Conservation (phyloP, 2,797 vertebrate species). For the Betta splendens region DNA sequence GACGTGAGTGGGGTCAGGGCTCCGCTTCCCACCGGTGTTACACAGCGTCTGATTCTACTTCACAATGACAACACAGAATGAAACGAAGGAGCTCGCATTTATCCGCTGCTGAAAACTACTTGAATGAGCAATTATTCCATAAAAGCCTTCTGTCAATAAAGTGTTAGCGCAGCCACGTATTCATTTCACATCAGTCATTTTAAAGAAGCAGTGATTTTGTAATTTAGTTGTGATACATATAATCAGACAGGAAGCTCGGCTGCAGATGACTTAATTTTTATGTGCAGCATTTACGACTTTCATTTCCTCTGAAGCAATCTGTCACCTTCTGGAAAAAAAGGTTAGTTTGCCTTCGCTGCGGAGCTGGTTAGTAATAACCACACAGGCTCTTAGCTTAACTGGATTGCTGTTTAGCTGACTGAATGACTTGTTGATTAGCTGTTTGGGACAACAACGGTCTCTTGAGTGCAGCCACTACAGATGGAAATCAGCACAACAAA, state of each 20-base stretch:
- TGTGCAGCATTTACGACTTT: neutral
- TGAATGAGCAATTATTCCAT: constrained; percentile 43
- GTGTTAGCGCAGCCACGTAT: constrained; percentile 17
- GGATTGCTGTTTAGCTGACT: constrained; percentile 22
- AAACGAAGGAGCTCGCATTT: constrained; percentile 25
- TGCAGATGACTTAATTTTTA: neutral
- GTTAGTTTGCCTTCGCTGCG: neutral
- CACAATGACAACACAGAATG: constrained; percentile 39
- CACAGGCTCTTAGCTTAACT: constrained; percentile 9
- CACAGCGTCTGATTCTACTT: constrained; percentile 53
- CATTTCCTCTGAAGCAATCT: neutral
- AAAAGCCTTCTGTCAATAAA: constrained; percentile 41
- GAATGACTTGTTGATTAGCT: constrained; percentile 40
- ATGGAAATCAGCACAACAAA: constrained; percentile 40
- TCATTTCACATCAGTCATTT: constrained; percentile 15
- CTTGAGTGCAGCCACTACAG: constrained; percentile 43
- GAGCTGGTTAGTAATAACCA: neutral
- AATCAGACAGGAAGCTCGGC: neutral
- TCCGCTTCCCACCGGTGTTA: constrained; percentile 34
- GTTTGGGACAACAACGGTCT: constrained; percentile 31
- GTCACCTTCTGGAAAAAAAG: neutral
- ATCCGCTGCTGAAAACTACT: neutral
- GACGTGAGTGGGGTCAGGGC: constrained; percentile 54
- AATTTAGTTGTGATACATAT: neutral
- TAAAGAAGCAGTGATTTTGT: constrained; percentile 5